These are phyloP conservation scores for Corythaixoides concolor DNA, from an alignment of 2,113 vertebrate genomes.

Conservation along the genomic window DNA sequence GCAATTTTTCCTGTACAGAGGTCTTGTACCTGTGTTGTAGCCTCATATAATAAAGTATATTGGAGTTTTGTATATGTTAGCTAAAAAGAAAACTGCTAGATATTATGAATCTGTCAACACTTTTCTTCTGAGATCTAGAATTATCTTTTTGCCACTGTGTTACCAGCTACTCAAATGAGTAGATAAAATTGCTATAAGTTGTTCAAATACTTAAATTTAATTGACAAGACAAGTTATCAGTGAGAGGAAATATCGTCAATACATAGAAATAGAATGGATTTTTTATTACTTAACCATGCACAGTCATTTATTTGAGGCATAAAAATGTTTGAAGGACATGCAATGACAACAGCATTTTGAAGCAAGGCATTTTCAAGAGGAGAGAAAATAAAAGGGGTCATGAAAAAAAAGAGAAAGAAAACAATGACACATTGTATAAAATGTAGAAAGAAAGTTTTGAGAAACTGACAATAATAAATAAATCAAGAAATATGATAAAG, in stretches of 20 bases:
- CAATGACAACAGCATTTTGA: background rate
- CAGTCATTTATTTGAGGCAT: background rate
- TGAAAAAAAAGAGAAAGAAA: background rate
- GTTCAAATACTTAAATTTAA: background rate
- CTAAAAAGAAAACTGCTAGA: background rate
- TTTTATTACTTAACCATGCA: background rate
- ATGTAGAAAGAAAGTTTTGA: background rate
- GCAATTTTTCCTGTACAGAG: background rate
- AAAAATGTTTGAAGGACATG: background rate
- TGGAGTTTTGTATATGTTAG: background rate
- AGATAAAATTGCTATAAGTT: background rate
- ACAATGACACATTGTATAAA: background rate
- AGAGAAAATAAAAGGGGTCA: background rate
- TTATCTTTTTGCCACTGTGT: background rate
- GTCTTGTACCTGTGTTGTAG: background rate
- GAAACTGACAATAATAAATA: background rate
- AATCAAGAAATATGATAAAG: background rate
- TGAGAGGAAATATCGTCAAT: background rate
- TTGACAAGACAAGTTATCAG: background rate
- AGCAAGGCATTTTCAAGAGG: constrained; percentile 2
- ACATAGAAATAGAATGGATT: background rate
- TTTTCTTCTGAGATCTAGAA: background rate
- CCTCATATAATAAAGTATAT: background rate
- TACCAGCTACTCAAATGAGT: background rate
- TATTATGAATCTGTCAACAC: background rate